phyloP scores from a whole-genome alignment of 2,888 invertebrate species.

The Oscheius sp. region DNA sequence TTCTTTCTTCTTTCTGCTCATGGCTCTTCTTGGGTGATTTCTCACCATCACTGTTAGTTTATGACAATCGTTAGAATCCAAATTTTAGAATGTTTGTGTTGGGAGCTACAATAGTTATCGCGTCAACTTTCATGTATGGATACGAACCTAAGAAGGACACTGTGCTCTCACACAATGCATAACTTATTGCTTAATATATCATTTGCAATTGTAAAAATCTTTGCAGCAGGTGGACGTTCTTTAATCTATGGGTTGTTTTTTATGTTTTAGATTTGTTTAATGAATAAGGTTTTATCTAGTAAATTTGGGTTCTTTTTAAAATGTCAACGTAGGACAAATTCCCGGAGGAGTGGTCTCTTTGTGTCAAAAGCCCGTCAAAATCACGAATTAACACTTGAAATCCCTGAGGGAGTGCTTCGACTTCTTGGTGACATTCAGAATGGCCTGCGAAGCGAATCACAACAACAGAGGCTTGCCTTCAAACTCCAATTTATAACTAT shows the following conservation, averaged over 20 bases:
- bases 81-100: constrained; percentile 71
- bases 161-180: constrained; percentile 17
- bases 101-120: constrained; percentile 73
- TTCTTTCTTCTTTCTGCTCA: constrained; percentile 73
- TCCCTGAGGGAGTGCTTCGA: neutral
- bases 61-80: neutral
- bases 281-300: neutral
- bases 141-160: constrained; percentile 60
- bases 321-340: neutral
- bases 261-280: neutral
- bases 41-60: constrained; percentile 70
- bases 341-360: constrained; percentile 2
- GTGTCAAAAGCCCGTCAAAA: constrained; percentile 27
- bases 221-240: too few relatives aligned
- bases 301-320: neutral
- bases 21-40: constrained; percentile 73
- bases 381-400: constrained; percentile 29
- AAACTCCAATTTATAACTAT: neutral
- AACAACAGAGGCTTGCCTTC: neutral
- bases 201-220: too few relatives aligned
- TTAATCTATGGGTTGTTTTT: constrained; percentile 9
- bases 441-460: neutral
- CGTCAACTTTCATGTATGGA: constrained; percentile 73
- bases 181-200: neutral
- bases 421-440: constrained; percentile 19